phyloP scores from a whole-genome alignment of 2,113 vertebrate species.

The Forbesichthys papilliferus region DNA sequence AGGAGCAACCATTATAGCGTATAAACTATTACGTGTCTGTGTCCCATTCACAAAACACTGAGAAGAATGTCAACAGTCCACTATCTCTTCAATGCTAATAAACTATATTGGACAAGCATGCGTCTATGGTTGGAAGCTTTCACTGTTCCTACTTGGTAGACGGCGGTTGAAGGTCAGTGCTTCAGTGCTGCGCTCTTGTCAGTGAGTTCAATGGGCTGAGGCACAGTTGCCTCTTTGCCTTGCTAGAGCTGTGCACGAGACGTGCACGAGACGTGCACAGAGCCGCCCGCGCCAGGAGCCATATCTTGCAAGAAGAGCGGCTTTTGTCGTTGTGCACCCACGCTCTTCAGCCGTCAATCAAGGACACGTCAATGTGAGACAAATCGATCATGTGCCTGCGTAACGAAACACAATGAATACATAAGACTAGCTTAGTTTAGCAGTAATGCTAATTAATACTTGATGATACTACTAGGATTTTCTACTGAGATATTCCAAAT shows the following conservation, averaged over 20 bases:
- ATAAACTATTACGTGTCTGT: slow-evolving; percentile 73
- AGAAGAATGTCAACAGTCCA: slow-evolving; percentile 41
- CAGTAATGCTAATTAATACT: slow-evolving; percentile 11
- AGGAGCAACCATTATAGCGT: slow-evolving; percentile 95
- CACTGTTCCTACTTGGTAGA: slow-evolving; percentile 22
- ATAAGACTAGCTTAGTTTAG: slow-evolving; percentile 12
- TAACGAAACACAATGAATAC: slow-evolving; percentile 43
- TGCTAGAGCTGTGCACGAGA: slow-evolving; percentile 10
- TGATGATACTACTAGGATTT: background rate
- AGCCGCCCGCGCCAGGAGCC: slow-evolving; percentile 7
- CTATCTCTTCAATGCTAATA: slow-evolving; percentile 45
- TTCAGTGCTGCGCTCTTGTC: slow-evolving; percentile 16
- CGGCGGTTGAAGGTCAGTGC: slow-evolving; percentile 20
- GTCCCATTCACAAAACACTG: slow-evolving; percentile 39
- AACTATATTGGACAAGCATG: slow-evolving; percentile 29
- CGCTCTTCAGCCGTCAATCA: slow-evolving; percentile 88
- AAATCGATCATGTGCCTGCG: slow-evolving; percentile 98
- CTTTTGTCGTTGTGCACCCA: slow-evolving; percentile 18
- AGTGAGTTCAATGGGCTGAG: slow-evolving; percentile 38
- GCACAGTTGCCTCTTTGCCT: slow-evolving; percentile 27
- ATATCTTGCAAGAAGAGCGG: slow-evolving; percentile 5
- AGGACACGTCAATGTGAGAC: slow-evolving; percentile 96
- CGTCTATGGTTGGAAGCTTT: slow-evolving; percentile 22
- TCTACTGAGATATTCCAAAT: background rate
- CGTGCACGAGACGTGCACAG: background rate